Base-by-base conservation (phyloP, 1,140 invertebrate genomes). In the Trachelipus rathkii region DNA sequence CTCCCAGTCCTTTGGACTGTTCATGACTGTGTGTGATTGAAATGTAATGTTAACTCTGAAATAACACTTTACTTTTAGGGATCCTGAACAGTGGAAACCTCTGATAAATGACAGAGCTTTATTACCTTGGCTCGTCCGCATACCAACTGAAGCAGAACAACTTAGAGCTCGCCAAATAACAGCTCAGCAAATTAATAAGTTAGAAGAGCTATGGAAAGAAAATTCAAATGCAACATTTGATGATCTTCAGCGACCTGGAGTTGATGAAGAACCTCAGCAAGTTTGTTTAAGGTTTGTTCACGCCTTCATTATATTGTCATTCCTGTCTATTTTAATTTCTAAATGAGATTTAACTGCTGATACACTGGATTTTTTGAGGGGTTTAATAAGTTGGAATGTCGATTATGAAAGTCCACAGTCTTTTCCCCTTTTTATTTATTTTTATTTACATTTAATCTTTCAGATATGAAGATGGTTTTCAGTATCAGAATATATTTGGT, bases 151-250 rank as follows among this genome's bases (percentile, higher is more conserved):
- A 82, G 93, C 96, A 83, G 97, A 99, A 82, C 96, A 98, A 86
- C 86, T 97, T 75, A 87, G 97, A 76, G 95, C 95, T 5, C 88
- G 97, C 8, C 97, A 99, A 85, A 95, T 99, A 43, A 95, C 94
- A 7, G 95, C 96, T 0, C 92, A 95, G 78, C 96, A 99, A 85
- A 99, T 99, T 66, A 96, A 96, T 78, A 96, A 97, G 83, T 87
- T 99, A 8, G 98, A 99, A 87, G 98, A 99, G 84, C 85, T 99
- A 5, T 99, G 98, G 98, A 96, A 98, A 82, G 95, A 98, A 71
- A 98, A 99, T 84, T 93, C 95, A 3, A 95, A 99, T 83, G 97
- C 97, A 0, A 89, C 86, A 68, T 95, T 99, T 83, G 95, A 98
- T 86, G 97, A 99, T 86, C 86, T 99, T 71, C 96, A 99, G 84